Base-by-base conservation (phyloP, 2,888 invertebrate genomes). In the Rhynchonema sp. region DNA sequence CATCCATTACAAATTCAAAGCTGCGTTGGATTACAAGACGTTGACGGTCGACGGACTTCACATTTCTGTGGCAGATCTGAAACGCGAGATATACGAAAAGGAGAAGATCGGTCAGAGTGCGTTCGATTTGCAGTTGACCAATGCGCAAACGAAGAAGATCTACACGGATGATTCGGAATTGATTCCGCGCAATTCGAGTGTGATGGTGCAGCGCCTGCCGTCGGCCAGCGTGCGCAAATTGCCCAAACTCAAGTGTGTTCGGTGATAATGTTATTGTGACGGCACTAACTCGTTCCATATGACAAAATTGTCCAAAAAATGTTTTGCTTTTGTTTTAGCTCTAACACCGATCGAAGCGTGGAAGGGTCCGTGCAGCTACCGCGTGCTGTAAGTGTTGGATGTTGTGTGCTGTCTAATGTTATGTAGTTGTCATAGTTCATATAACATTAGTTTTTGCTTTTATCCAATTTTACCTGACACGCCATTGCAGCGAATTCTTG, bases 1-100 rank as follows among this genome's bases (percentile, higher is more conserved):
- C 72, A 89, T 98, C 66, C 94, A 96, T 77, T 98, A 94, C 78
- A 96, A 96, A 77, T 96, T 98, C 75, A 94, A 94, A 79, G 90
- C 91, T 72, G 86, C 89, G 63, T 80, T 89, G 73, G 89, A 92
- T 75, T 91, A 86, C 78, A 91, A 94, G 74, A 92, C 92, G 13
- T 84, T 98, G 64, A 88, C 65, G 46, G 68, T 72, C 56, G 70
- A 71, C 2, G 96, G 94, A 62, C 80, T 96, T 62, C 87, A 91
- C 75, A 92, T 98, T 72, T 88, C 91, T 55, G 86, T 94, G 66
- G 84, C 84, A 56, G 96, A 98, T 74, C 79, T 98, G 65, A 98
- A 96, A 77, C 85, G 88, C 70, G 84, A 87, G 59, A 94, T 98
- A 68, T 82, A 91, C 63, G 86, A 88, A 70, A 91, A 94, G 75